Percentiles rank a stretch among this genome's conserved stretches.
Conservation (phyloP, 2,888 invertebrate genomes). For the Conchocele bisecta region DNA sequence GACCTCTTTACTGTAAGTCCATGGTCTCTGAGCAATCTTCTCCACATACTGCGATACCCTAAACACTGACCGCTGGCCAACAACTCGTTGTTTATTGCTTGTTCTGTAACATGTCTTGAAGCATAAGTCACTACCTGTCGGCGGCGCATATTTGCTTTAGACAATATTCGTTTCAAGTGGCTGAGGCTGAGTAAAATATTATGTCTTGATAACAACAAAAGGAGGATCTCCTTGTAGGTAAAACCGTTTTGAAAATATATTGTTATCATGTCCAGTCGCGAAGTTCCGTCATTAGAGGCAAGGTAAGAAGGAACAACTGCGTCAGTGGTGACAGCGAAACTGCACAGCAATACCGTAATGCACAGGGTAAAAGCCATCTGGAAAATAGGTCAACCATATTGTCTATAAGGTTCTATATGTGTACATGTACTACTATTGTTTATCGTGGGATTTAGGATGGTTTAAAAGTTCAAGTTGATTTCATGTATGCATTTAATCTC, state of each 20-base stretch:
- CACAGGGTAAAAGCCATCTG: slow-evolving; percentile 1
- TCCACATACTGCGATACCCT: slow-evolving; percentile 36
- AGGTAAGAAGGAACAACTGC: slow-evolving; percentile 6
- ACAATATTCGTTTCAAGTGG: slow-evolving; percentile 1
- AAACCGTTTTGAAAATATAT: slow-evolving; percentile 8
- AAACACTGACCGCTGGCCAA: slow-evolving; percentile 22
- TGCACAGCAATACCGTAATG: neutral
- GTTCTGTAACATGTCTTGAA: slow-evolving; percentile 2
- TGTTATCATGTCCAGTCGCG: slow-evolving; percentile 9
- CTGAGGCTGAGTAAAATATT: slow-evolving; percentile 6
- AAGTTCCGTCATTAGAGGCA: neutral
- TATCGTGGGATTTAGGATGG: too few species aligned
- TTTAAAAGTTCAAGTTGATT: too few species aligned
- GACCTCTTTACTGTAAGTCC: slow-evolving; percentile 28
- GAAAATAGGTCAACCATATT: too few species aligned
- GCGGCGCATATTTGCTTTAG: slow-evolving; percentile 1
- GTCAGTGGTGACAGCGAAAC: neutral
- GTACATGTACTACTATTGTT: too few species aligned
- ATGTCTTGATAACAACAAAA: slow-evolving; percentile 9
- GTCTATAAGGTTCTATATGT: too few species aligned
- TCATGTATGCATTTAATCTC: too few species aligned
- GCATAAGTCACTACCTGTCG: slow-evolving; percentile 9
- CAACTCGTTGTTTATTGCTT: neutral
- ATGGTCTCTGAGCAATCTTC: slow-evolving; percentile 13
- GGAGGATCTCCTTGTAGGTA: slow-evolving; percentile 10